Percentiles rank a stretch among this genome's conserved stretches.
phyloP scores from a whole-genome alignment of 2,113 vertebrate species.

The Anser brachyrhynchus region DNA sequence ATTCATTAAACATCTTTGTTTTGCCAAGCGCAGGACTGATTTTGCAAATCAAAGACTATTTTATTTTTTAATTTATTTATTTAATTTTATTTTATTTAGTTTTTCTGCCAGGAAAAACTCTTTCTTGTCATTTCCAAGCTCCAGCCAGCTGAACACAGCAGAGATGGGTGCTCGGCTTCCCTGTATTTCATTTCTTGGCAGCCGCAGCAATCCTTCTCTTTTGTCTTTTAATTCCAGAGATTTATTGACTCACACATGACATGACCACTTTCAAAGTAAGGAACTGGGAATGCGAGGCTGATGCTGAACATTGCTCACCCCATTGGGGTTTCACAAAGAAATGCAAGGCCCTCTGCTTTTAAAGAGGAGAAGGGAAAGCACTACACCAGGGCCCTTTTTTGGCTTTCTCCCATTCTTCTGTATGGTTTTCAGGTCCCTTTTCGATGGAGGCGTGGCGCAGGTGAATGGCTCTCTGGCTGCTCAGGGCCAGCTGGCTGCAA shows the following conservation, averaged over 20 bases:
- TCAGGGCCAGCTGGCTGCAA: neutral
- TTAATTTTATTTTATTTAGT: neutral
- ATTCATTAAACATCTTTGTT: slow-evolving; percentile 35
- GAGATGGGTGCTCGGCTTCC: neutral
- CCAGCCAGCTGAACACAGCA: slow-evolving; percentile 4
- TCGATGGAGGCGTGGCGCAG: neutral
- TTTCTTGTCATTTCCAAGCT: neutral
- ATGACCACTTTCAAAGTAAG: rapidly evolving
- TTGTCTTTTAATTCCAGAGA: neutral
- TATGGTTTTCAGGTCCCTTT: neutral
- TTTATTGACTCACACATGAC: neutral
- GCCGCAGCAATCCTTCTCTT: neutral
- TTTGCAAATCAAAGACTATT: neutral
- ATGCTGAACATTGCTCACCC: neutral
- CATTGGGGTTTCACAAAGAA: neutral
- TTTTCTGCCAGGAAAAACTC: slow-evolving; percentile 23
- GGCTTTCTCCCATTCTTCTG: neutral
- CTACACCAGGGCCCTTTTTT: neutral
- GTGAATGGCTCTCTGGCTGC: neutral
- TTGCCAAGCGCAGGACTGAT: slow-evolving; percentile 32
- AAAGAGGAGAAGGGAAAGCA: rapidly evolving
- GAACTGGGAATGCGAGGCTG: neutral
- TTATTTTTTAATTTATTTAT: neutral
- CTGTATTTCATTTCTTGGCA: neutral
- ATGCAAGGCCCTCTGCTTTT: neutral